A percentile compares a stretch with the other conserved stretches of the same genome.
phyloP scores from a whole-genome alignment of 2,888 invertebrate species.

The Athalia rosae region DNA sequence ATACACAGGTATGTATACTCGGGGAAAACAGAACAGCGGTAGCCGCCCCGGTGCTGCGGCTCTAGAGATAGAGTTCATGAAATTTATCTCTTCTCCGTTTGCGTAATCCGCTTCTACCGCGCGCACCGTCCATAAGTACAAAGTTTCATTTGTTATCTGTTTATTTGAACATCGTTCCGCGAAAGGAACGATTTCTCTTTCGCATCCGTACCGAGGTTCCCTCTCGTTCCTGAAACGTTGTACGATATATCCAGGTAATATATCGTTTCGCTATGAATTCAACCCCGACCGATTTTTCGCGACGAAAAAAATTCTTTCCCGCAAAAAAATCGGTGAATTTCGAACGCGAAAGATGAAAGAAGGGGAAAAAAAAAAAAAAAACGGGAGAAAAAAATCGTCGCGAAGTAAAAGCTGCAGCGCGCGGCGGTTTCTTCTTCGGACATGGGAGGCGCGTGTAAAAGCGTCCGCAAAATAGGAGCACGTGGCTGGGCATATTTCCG shows the following conservation, averaged over 20 bases:
- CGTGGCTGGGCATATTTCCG: constrained; percentile 40
- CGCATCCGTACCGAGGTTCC: no score
- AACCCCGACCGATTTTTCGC: no score
- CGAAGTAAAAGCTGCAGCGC: constrained; percentile 1
- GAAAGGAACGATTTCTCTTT: background rate
- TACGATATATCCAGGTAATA: no score
- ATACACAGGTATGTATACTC: no score
- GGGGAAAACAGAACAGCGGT: background rate
- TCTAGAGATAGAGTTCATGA: constrained; percentile 14
- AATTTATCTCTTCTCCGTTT: constrained; percentile 38
- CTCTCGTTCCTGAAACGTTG: no score
- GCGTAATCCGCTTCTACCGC: constrained; percentile 28
- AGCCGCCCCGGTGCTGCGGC: background rate
- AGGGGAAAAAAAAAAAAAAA: background rate
- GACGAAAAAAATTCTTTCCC: no score
- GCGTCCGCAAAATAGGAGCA: constrained; percentile 33
- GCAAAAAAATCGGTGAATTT: constrained; percentile 13
- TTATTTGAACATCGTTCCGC: constrained; percentile 21
- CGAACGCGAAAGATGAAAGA: constrained; percentile 4
- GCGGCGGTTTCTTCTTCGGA: background rate
- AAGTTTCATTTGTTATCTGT: constrained; percentile 24
- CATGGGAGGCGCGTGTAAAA: constrained; percentile 1
- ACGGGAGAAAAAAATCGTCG: no score
- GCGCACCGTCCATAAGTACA: constrained; percentile 2
- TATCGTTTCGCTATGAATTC: no score